Evolutionary conservation across 2,888 invertebrate species (phyloP).

Genomic region (Poecilobothrus nobilitatus): DNA sequence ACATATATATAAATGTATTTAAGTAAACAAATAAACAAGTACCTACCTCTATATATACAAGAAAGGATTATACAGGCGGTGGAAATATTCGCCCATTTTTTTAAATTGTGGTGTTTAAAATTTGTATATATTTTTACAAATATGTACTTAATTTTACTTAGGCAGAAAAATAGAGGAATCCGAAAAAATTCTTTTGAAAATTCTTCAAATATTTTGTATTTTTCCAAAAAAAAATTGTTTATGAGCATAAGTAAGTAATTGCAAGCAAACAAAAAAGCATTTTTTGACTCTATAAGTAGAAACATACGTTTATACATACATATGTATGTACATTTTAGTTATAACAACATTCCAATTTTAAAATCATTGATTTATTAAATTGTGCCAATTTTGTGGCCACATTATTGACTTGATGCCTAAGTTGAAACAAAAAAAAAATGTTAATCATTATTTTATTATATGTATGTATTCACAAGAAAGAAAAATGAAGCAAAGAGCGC

Average conservation of each 20-base stretch:
- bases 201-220: background rate
- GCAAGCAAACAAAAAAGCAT: too few species aligned
- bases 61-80: background rate
- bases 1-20: too few species aligned
- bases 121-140: background rate
- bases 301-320: too few species aligned
- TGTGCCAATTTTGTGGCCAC: background rate
- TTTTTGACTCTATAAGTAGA: too few species aligned
- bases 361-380: background rate
- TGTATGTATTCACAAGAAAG: background rate
- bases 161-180: background rate
- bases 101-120: background rate
- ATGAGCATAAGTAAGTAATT: too few species aligned
- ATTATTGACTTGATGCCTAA: background rate
- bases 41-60: too few species aligned
- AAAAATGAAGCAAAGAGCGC: background rate
- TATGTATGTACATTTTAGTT: too few species aligned
- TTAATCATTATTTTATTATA: background rate
- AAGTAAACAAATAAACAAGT: too few species aligned
- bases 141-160: too few species aligned
- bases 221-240: background rate
- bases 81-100: background rate
- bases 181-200: background rate
- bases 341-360: background rate
- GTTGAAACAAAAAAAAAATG: background rate